Conservation (phyloP, 2,888 invertebrate species). For the Trachelus tabidus region DNA sequence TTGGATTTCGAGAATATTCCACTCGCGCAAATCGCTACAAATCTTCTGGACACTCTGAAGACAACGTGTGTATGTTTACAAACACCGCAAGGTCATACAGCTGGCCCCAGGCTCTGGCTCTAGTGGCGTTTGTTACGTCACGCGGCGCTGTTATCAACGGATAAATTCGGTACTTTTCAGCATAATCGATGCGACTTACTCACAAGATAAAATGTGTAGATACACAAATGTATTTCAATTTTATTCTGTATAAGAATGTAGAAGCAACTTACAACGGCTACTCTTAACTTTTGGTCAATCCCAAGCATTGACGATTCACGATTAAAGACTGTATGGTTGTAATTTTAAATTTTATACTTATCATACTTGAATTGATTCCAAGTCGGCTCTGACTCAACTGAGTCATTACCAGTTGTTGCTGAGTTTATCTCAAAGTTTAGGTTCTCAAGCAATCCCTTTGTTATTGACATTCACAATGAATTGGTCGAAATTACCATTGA, state of each 20-base stretch:
- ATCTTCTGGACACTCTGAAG: constrained; percentile 41
- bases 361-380: not conserved
- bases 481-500: not conserved
- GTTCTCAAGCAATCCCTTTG: not conserved
- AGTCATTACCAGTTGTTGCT: not conserved
- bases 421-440: not conserved
- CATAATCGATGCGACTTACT: not conserved
- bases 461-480: not conserved
- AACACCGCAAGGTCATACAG: constrained; percentile 80
- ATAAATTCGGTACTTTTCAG: not conserved
- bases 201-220: not conserved
- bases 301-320: not conserved
- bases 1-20: not conserved
- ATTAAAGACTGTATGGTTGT: not conserved
- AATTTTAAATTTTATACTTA: not conserved
- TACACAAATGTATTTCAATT: not conserved
- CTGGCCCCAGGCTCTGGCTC: constrained; percentile 48
- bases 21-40: not conserved
- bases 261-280: not conserved
- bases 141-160: constrained; percentile 15
- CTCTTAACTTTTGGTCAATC: not conserved
- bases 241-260: not conserved
- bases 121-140: constrained; percentile 32
- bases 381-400: not conserved
- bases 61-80: constrained; percentile 81